Conservation (phyloP, 2,797 vertebrate genomes). For the Trematomus bernacchii region DNA sequence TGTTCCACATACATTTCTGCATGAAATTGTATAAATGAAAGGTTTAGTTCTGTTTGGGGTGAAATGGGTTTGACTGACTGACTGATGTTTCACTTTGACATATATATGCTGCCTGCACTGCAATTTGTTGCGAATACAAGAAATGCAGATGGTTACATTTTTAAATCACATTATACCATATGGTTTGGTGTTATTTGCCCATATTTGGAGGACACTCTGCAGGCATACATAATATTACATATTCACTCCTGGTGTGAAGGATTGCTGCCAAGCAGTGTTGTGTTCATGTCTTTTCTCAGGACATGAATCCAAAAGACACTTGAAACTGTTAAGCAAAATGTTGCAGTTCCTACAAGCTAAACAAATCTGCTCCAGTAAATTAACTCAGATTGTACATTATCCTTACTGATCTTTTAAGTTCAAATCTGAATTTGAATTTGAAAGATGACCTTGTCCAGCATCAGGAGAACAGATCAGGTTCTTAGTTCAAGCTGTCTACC, state of each 20-base stretch:
- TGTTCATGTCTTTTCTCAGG: background rate
- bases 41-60: background rate
- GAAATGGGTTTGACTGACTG: constrained; percentile 14
- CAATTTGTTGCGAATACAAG: background rate
- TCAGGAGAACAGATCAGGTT: too few relatives aligned
- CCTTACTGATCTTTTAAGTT: background rate
- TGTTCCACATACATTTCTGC: constrained; percentile 17
- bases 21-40: constrained; percentile 11
- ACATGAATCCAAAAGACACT: background rate
- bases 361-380: background rate
- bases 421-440: too few relatives aligned
- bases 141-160: background rate
- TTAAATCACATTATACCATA: background rate
- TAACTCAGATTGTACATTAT: background rate
- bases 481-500: too few relatives aligned
- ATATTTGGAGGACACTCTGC: background rate
- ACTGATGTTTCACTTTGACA: background rate
- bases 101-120: background rate
- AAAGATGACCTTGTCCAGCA: too few relatives aligned
- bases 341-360: background rate
- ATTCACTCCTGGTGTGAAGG: constrained; percentile 19
- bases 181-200: background rate
- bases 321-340: background rate
- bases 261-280: background rate
- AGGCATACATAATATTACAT: background rate